Conservation (phyloP, 1,140 invertebrate species). For the Mylabris phalerata region DNA sequence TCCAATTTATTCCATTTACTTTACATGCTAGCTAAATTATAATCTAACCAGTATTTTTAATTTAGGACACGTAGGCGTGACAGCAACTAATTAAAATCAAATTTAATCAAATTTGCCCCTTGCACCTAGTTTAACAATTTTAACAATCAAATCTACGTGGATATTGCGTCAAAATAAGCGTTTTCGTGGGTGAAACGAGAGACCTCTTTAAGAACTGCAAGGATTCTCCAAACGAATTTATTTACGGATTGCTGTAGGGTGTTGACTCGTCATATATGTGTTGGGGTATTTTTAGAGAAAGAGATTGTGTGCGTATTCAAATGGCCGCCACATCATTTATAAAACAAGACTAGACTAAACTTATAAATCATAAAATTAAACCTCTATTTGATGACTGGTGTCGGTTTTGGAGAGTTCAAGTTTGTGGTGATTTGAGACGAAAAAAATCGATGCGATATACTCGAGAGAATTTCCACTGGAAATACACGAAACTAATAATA, state of each 20-base stretch:
- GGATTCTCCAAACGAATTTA: constrained; percentile 5
- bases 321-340: constrained; percentile 7
- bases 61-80: neutral
- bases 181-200: constrained; percentile 7
- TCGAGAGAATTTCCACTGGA: too few relatives aligned
- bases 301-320: neutral
- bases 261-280: constrained; percentile 5
- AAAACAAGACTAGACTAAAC: constrained; percentile 10
- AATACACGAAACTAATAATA: too few relatives aligned
- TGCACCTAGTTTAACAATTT: too few relatives aligned
- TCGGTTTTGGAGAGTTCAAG: too few relatives aligned
- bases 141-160: neutral
- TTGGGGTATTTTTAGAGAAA: constrained; percentile 9
- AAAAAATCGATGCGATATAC: too few relatives aligned
- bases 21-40: constrained; percentile 4
- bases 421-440: too few relatives aligned
- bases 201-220: too few relatives aligned
- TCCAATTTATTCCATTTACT: constrained; percentile 4
- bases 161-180: neutral
- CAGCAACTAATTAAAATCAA: neutral
- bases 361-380: constrained; percentile 9
- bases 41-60: constrained; percentile 16
- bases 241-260: constrained; percentile 14
- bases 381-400: too few relatives aligned
- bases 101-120: neutral